Percentiles rank a stretch among this genome's conserved stretches.
phyloP scores from a whole-genome alignment of 2,797 vertebrate genomes.

The Squalus acanthias region DNA sequence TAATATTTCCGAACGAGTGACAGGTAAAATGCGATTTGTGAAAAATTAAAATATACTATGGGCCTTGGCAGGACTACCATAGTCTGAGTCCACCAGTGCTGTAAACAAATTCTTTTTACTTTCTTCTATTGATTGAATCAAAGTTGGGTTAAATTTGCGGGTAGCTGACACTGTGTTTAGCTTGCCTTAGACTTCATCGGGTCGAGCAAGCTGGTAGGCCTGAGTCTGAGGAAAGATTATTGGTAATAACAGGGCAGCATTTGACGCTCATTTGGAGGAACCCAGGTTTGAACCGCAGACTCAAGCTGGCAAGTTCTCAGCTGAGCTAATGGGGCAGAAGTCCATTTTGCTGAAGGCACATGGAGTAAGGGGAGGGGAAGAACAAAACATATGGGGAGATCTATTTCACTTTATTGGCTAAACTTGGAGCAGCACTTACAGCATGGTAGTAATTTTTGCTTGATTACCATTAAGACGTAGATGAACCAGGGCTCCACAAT shows the following conservation, averaged over 20 bases:
- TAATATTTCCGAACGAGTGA: background rate
- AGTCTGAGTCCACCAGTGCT: background rate
- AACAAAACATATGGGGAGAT: background rate
- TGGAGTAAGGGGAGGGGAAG: no score
- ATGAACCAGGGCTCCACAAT: no score
- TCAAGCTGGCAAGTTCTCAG: no score
- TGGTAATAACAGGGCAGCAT: no score
- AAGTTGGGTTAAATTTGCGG: background rate
- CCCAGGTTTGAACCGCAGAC: no score
- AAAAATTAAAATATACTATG: background rate
- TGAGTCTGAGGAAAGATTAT: no score
- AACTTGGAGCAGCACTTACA: background rate
- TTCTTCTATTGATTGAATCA: background rate
- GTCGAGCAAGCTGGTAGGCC: no score
- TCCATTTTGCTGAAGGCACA: background rate
- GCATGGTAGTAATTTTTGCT: background rate
- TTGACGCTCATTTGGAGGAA: no score
- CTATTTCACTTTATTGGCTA: background rate
- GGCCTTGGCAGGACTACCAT: background rate
- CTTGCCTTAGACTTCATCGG: no score
- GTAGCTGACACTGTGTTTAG: no score
- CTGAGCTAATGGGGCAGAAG: no score
- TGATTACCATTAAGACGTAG: background rate
- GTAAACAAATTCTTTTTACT: background rate
- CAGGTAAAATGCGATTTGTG: background rate